Base-by-base conservation (phyloP, 2,888 invertebrate species). In the Drosophila pullipes region DNA sequence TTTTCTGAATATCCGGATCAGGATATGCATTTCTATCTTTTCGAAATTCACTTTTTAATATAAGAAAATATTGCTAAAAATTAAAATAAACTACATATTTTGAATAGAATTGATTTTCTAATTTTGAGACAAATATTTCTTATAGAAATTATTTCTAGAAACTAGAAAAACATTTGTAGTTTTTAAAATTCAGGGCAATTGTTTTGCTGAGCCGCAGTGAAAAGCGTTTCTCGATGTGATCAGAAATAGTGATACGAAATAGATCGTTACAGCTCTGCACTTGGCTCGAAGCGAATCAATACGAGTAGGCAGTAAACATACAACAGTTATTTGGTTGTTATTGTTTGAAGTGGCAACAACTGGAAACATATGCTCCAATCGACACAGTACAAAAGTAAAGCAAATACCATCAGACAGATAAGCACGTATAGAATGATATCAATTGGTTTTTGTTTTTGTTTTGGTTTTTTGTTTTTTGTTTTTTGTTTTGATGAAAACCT, bases 281-380 rank as follows among this genome's bases (percentile, higher is more conserved):
- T 37, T 18, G 37, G 18, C 16, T 18, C 37, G 18, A 18, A 37
- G 37, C 37, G 37, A 3, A 18, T 18, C 3, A 37, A 37, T 37
- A 3, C 37, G 37, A 37, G 18, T 37, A 3, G 18, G 16, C 6
- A 7, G 39, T 41, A 35, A 53, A 33, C 44, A 22, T 39, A 39
- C 9, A 22, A 16, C 44, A 44, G 11, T 44, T 39, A 39, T 39
- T 41, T 41, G 4, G 4, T 1, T 18, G 35, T 35, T 59, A 30
- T 49, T 60, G 37, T 22, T 61, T 50, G n/a, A 50, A 65, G 65
- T 65, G 61, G 49, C 39, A 41, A 61, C 61, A 61, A 33, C 4
- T 49, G 65, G 25, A 39, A 61, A 61, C 50, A 61, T 33, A 55
- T 25, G 35, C 37, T 18, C 5, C 22, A 22, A 55, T 25, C 4